Evolutionary conservation across 2,888 invertebrate genomes (phyloP), one percentile per base, ranked within the genome.

Genomic region (Glaucopsyche alexis): DNA sequence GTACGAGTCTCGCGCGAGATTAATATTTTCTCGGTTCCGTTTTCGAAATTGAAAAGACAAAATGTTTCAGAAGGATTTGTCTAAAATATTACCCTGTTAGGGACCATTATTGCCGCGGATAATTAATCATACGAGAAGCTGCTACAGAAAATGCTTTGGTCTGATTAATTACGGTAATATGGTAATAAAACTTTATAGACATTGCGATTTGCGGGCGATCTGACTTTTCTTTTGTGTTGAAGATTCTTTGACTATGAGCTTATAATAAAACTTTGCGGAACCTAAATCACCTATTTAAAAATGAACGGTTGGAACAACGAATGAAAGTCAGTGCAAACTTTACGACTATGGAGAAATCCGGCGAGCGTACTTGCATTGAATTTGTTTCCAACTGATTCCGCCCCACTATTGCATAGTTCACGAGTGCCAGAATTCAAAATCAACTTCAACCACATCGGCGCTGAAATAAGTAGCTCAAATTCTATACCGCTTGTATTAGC

Each of bases 211-310:
- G 60, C 60, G 60, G 60, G 29, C 29, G 55, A 55, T 55, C 55
- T 60, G 60, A 38, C 60, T 60, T 60, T 14, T 29, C 60, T 29
- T 60, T 29, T 47, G 60, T 29, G 47, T 16, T 7, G 38, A 47
- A 49, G 49, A 65, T 47, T 49, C 47, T 14, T 52, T 49, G 47
- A 64, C 47, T 72, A 9, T 14, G 19, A 72, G 64, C 65, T 49
- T 29, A 80, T 78, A 81, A 78, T 76, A 77, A 80, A 84, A 84
- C 81, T 81, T 82, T 82, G 81, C 82, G 81, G 83, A 82, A 81
- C 81, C 84, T 87, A 86, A 85, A 86, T 88, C 83, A 84, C 83
- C 84, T 83, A 85, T 86, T 88, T 87, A 87, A 88, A 87, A 89
- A 88, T 87, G 83, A 83, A 87, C 81, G 80, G 78, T 77, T 78